Conservation (phyloP, 2,888 invertebrate species). For the Drosophila acutilabella region DNA sequence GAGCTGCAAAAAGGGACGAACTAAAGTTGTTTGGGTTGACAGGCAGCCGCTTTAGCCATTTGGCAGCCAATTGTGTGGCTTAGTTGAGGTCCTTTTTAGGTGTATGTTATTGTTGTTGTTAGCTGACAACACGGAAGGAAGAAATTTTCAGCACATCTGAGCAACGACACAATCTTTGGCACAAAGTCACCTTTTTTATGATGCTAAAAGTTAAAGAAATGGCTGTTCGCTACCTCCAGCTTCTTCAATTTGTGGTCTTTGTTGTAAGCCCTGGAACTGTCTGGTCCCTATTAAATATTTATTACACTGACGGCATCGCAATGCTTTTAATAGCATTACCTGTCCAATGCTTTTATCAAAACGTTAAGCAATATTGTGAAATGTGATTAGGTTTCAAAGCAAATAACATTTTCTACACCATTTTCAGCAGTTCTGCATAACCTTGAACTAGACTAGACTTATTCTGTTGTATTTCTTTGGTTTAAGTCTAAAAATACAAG, state of each 20-base stretch:
- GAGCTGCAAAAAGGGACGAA: constrained; percentile 44
- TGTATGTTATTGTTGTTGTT: constrained; percentile 25
- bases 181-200: constrained; percentile 53
- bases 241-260: constrained; percentile 23
- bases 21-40: constrained; percentile 54
- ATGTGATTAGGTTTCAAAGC: constrained; percentile 19
- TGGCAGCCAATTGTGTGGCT: constrained; percentile 74
- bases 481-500: too few relatives aligned
- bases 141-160: constrained; percentile 71
- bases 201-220: constrained; percentile 34
- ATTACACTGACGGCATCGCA: constrained; percentile 37
- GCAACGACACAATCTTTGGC: constrained; percentile 51
- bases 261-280: constrained; percentile 37
- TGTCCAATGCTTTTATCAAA: constrained; percentile 36
- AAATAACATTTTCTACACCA: constrained; percentile 3
- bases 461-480: not conserved
- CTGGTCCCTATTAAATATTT: constrained; percentile 58
- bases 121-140: constrained; percentile 70
- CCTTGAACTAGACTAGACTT: not conserved
- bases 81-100: constrained; percentile 31
- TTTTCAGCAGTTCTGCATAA: not conserved
- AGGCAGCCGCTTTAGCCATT: constrained; percentile 66
- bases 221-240: constrained; percentile 51
- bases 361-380: constrained; percentile 32
- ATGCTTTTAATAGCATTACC: constrained; percentile 22